Conservation (phyloP, 2,888 invertebrate genomes). For the Noctuana brunneofusca region DNA sequence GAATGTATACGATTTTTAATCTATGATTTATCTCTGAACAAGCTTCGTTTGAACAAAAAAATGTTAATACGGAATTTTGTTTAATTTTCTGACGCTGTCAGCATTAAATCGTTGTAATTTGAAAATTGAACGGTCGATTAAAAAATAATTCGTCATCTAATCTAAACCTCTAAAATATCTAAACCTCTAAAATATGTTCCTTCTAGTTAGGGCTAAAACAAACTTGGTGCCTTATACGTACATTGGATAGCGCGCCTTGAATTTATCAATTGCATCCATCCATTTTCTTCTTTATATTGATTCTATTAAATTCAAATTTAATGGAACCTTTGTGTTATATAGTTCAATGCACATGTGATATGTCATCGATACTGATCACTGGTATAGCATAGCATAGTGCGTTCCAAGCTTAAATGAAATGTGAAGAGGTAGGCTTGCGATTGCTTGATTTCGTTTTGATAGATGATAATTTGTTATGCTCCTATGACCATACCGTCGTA, state of each 20-base stretch:
- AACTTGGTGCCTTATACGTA: no score
- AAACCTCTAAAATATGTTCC: no score
- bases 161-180: neutral
- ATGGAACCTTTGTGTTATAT: no score
- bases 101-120: neutral
- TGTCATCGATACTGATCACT: no score
- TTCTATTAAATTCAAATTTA: no score
- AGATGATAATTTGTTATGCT: constrained; percentile 68
- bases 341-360: no score
- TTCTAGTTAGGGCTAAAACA: no score
- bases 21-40: neutral
- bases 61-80: no score
- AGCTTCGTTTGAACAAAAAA: neutral
- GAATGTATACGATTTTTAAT: neutral
- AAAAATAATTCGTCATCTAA: constrained; percentile 4
- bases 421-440: neutral
- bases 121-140: neutral
- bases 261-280: no score
- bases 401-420: neutral
- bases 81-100: neutral
- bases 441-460: constrained; percentile 75
- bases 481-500: constrained; percentile 42
- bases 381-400: neutral
- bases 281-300: no score
- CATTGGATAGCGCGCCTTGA: no score